Evolutionary conservation across 2,113 vertebrate genomes (phyloP).

Genomic region (Cebus imitator): DNA sequence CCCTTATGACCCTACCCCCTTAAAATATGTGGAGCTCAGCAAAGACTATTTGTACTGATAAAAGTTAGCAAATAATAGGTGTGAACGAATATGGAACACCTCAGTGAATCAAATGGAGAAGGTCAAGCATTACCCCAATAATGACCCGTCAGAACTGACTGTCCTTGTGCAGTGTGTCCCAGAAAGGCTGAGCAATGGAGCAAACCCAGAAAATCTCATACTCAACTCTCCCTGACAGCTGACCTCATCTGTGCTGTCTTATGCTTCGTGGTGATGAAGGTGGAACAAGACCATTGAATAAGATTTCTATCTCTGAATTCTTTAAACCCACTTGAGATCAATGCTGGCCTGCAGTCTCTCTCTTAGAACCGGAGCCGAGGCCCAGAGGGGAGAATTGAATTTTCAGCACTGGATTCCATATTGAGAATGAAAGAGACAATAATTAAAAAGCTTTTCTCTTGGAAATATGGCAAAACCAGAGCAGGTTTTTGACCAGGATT

Average conservation of each 20-base stretch:
- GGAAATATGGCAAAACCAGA: not conserved
- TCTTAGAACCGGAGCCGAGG: not conserved
- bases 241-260: not conserved
- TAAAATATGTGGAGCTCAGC: not conserved
- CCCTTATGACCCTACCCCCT: not conserved
- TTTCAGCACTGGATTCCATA: not conserved
- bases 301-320: not conserved
- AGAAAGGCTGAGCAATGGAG: not conserved
- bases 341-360: not conserved
- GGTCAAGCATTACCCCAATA: not conserved
- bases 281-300: not conserved
- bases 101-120: not conserved
- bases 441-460: not conserved
- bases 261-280: not conserved
- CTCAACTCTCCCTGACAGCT: not conserved
- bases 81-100: not conserved
- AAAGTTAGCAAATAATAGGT: not conserved
- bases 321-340: not conserved
- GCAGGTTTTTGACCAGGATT: not conserved
- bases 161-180: not conserved
- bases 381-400: not conserved
- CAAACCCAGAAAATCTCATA: not conserved
- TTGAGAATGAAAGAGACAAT: not conserved
- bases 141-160: rapidly evolving
- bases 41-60: not conserved